Percentiles rank a stretch among this genome's conserved stretches.
These are phyloP conservation scores for Apostichopus parvimensis DNA, from an alignment of 35 echinoderm and acorn worm species.

Conservation along the genomic window DNA sequence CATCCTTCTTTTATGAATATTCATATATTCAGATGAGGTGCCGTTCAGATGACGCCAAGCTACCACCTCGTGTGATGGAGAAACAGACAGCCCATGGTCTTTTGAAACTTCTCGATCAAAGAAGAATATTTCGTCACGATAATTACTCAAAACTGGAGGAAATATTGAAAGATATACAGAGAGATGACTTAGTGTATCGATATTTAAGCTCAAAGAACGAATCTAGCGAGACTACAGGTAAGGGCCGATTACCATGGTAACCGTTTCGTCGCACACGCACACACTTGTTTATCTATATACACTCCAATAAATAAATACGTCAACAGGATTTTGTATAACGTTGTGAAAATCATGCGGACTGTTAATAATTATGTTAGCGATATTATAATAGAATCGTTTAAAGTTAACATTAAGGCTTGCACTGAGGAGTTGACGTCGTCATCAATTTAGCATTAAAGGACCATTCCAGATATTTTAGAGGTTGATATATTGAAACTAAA, in stretches of 20 bases:
- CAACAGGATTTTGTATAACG: no score
- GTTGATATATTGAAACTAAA: no score
- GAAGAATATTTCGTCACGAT: neutral
- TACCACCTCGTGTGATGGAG: neutral
- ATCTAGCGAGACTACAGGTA: neutral
- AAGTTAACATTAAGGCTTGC: no score
- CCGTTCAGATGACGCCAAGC: neutral
- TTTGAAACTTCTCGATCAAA: neutral
- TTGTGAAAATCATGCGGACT: no score
- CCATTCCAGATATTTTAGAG: no score
- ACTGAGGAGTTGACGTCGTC: no score
- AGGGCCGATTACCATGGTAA: neutral
- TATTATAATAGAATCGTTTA: no score
- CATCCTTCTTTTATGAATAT: neutral
- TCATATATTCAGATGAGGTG: conserved; percentile 24
- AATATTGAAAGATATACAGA: neutral
- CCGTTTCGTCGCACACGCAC: neutral
- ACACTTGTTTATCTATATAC: neutral
- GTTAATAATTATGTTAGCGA: no score
- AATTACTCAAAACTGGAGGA: conserved; percentile 20
- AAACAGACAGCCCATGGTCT: neutral
- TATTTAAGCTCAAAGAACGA: neutral
- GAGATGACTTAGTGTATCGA: neutral
- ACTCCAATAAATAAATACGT: no score
- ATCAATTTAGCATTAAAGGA: no score